Conservation (phyloP, 2,113 vertebrate species). For the Platichthys stellatus region DNA sequence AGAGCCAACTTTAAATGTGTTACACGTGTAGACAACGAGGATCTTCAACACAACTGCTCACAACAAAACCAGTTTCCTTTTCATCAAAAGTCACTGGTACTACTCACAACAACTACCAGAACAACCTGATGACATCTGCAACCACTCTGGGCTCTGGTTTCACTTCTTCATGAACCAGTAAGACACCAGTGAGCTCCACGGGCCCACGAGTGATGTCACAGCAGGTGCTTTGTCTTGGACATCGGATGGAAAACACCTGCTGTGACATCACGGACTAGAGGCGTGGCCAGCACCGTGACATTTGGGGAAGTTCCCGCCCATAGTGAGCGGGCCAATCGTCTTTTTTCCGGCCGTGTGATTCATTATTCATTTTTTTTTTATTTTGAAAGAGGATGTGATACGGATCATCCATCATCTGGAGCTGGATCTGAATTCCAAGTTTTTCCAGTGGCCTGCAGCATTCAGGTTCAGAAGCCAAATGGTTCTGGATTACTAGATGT, state of each 20-base stretch:
- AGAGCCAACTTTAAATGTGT: not conserved
- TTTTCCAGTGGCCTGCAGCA: not conserved
- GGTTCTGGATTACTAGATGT: not conserved
- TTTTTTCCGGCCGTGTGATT: not conserved
- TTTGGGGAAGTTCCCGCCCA: not conserved
- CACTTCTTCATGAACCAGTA: not conserved
- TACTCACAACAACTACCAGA: not conserved
- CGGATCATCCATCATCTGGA: not conserved
- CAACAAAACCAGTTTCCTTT: not conserved
- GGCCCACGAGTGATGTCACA: conserved; percentile 29
- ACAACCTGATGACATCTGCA: conserved; percentile 20
- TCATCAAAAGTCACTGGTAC: not conserved
- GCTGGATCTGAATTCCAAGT: not conserved
- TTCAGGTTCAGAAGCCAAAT: not conserved
- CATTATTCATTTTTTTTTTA: not conserved
- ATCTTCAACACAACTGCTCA: not conserved
- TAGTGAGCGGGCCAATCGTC: not conserved
- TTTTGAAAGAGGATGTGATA: not conserved
- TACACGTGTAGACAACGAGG: not conserved
- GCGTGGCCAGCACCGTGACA: not conserved
- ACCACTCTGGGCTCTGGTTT: conserved; percentile 4
- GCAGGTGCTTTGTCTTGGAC: conserved; percentile 27
- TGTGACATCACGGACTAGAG: conserved; percentile 21
- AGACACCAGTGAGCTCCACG: not conserved
- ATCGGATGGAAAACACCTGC: conserved; percentile 38